Evolutionary conservation across 2,113 vertebrate genomes (phyloP).

Genomic region (Barbus barbus): DNA sequence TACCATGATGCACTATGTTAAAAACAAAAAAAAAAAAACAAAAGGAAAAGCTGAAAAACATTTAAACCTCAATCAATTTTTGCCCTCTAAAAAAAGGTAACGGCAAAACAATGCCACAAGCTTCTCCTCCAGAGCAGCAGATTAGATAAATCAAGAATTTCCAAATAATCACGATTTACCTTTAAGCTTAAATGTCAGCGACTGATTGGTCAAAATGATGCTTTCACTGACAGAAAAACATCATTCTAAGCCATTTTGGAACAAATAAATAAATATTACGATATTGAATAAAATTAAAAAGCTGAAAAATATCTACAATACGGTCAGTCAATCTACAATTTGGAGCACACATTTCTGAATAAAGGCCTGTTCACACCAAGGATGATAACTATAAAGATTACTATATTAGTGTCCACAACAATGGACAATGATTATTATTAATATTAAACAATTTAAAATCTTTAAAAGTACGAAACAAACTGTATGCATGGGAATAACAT

Average conservation of each 20-base stretch:
- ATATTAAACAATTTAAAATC: not conserved
- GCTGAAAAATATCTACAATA: not conserved
- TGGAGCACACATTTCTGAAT: not conserved
- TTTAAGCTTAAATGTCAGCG: not conserved
- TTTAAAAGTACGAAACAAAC: not conserved
- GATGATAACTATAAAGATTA: not conserved
- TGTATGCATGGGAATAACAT: not conserved
- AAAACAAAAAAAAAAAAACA: too few relatives aligned
- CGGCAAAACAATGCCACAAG: not conserved
- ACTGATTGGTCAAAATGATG: not conserved
- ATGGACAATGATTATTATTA: not conserved
- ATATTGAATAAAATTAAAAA: not conserved
- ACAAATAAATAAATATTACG: not conserved
- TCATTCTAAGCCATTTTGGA: not conserved
- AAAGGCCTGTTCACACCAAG: not conserved
- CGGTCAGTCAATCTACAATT: too few relatives aligned
- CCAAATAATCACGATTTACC: not conserved
- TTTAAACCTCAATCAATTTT: not conserved
- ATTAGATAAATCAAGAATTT: not conserved
- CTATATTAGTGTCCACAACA: not conserved
- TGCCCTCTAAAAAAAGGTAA: not conserved
- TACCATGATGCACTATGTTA: not conserved
- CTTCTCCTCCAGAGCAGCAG: not conserved
- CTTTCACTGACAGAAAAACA: not conserved
- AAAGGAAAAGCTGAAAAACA: conserved; percentile 12